A percentile compares a stretch with the other conserved stretches of the same genome.
Conservation (phyloP, 1,140 invertebrate species). For the Brachionus sp. region DNA sequence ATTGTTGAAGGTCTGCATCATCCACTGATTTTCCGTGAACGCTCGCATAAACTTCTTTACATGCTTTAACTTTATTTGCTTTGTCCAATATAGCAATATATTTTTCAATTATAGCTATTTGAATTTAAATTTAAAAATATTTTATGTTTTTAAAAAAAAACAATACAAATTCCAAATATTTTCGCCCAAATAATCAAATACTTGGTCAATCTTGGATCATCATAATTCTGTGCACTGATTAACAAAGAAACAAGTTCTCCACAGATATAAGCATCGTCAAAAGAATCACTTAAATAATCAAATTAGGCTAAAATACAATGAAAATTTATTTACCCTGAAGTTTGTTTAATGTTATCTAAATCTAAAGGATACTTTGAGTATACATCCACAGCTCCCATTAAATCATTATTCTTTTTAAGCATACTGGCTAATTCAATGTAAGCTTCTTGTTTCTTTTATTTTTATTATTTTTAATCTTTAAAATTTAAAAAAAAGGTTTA, state of each 20-base stretch:
- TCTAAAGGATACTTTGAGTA: slow-evolving; percentile 32
- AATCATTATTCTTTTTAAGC: slow-evolving; percentile 33
- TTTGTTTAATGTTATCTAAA: neutral
- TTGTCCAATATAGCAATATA: slow-evolving; percentile 33
- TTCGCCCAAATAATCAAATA: slow-evolving; percentile 38
- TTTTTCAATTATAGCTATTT: slow-evolving; percentile 34
- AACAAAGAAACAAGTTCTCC: slow-evolving; percentile 22
- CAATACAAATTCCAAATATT: neutral
- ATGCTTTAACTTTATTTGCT: slow-evolving; percentile 22
- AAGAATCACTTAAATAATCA: neutral
- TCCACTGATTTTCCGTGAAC: slow-evolving; percentile 25
- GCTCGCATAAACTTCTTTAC: slow-evolving; percentile 34
- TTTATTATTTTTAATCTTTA: neutral
- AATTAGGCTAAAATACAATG: neutral
- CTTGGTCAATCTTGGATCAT: neutral
- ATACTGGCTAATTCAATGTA: slow-evolving; percentile 41
- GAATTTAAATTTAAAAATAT: neutral
- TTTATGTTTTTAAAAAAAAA: neutral
- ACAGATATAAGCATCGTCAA: slow-evolving; percentile 33
- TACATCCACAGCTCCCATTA: slow-evolving; percentile 36
- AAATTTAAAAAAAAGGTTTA: neutral
- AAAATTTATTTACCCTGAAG: neutral
- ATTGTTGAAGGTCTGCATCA: slow-evolving; percentile 25
- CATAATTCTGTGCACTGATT: slow-evolving; percentile 26
- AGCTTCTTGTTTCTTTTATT: slow-evolving; percentile 33